Conservation (phyloP, 2,888 invertebrate genomes). For the Cryptops parisi region DNA sequence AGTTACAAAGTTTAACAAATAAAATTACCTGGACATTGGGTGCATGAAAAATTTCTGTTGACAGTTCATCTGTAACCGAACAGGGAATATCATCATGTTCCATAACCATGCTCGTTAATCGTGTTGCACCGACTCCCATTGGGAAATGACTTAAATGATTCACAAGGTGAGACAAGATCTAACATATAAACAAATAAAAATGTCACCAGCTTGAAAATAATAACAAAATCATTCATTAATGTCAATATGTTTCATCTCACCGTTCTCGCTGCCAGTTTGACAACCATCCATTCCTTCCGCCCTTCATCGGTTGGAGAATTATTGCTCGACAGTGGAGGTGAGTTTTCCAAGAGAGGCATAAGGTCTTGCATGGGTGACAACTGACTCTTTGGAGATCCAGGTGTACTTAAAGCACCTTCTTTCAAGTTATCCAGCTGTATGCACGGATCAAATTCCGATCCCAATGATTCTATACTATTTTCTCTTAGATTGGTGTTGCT, state of each 20-base stretch:
- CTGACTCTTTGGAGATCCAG: conserved; percentile 19
- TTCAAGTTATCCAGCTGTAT: conserved; percentile 24
- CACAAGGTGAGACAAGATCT: conserved; percentile 72
- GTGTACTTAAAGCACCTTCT: conserved; percentile 20
- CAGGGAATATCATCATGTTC: conserved; percentile 80
- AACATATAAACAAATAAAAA: conserved; percentile 18
- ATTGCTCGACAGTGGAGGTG: background rate
- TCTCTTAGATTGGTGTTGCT: conserved; percentile 23
- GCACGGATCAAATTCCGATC: conserved; percentile 22
- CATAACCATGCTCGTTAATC: conserved; percentile 74
- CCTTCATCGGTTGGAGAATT: background rate
- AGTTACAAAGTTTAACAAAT: too few species aligned
- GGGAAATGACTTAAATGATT: conserved; percentile 92
- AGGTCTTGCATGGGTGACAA: conserved; percentile 8
- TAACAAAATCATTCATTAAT: background rate
- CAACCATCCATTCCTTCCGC: conserved; percentile 8
- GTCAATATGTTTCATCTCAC: conserved; percentile 8
- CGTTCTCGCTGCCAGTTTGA: conserved; percentile 17
- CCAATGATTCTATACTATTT: conserved; percentile 17
- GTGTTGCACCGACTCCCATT: conserved; percentile 72
- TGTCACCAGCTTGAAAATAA: too few species aligned
- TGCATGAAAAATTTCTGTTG: conserved; percentile 63
- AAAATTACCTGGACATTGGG: conserved; percentile 58
- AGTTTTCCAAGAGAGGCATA: conserved; percentile 5
- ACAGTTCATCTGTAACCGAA: conserved; percentile 53